A percentile compares a stretch with the other conserved stretches of the same genome.
These are phyloP conservation scores for Phalanger gymnotis DNA, from an alignment of 2,797 vertebrate species.

Conservation along the genomic window DNA sequence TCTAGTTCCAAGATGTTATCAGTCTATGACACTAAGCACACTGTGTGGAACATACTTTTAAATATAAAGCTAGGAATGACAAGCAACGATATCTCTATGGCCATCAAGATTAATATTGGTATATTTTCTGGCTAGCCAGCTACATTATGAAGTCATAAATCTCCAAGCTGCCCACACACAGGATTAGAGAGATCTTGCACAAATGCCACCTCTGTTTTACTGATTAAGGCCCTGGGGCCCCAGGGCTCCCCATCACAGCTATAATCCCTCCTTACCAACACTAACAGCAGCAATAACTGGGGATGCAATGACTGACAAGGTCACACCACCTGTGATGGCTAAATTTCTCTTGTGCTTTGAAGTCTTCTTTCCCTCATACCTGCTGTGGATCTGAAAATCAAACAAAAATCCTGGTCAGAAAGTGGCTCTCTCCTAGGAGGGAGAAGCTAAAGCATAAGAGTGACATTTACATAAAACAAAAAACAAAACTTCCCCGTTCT, in stretches of 20 bases:
- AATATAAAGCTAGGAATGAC: not conserved
- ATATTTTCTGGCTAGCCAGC: not conserved
- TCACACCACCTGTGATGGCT: conserved; percentile 97
- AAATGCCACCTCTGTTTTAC: not conserved
- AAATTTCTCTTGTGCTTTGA: conserved; percentile 97
- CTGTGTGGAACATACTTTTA: not conserved
- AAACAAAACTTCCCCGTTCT: conserved; percentile 31
- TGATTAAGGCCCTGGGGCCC: not conserved
- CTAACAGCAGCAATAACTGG: conserved; percentile 99
- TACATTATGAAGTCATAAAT: not conserved
- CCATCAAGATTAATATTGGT: not conserved
- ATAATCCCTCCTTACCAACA: conserved; percentile 89
- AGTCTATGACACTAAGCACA: not conserved
- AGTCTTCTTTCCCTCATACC: conserved; percentile 96
- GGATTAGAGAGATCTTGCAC: not conserved
- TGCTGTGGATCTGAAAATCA: conserved; percentile 94
- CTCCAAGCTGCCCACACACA: not conserved
- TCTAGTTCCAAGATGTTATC: not conserved
- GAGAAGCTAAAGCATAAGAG: not conserved
- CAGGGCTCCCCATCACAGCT: not conserved
- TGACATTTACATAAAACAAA: conserved; percentile 2
- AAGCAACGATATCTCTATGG: not conserved
- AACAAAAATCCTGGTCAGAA: conserved; percentile 72
- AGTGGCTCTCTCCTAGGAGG: not conserved
- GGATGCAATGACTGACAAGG: conserved; percentile 96